Conservation (phyloP, 2,888 invertebrate species). For the Eustalomyia histrio region DNA sequence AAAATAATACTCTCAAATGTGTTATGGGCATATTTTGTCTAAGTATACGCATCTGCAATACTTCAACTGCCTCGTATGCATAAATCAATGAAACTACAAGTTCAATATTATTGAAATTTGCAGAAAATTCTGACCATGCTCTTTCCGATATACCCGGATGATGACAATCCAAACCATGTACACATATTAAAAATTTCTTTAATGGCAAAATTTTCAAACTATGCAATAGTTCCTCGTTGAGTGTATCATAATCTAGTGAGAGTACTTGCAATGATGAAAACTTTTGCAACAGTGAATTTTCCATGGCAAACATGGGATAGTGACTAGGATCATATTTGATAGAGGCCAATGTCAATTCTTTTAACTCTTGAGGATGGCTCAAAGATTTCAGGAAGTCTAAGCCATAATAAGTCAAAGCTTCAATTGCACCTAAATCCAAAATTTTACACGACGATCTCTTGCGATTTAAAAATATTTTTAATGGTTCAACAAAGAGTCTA, state of each 20-base stretch:
- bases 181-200: constrained; percentile 84
- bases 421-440: constrained; percentile 78
- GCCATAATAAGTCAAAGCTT: constrained; percentile 77
- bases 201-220: constrained; percentile 79
- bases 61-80: constrained; percentile 84
- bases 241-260: constrained; percentile 78
- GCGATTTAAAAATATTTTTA: constrained; percentile 77
- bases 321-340: constrained; percentile 87
- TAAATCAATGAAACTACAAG: constrained; percentile 81
- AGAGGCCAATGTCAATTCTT: constrained; percentile 85
- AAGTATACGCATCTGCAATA: constrained; percentile 83
- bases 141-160: constrained; percentile 84
- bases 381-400: constrained; percentile 77
- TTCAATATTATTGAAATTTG: constrained; percentile 75
- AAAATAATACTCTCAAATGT: constrained; percentile 87
- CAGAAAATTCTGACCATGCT: constrained; percentile 83
- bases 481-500: constrained; percentile 78
- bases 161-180: constrained; percentile 84
- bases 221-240: constrained; percentile 77
- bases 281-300: constrained; percentile 82
- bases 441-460: constrained; percentile 74
- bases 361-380: constrained; percentile 81
- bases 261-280: constrained; percentile 82
- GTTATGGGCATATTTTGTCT: constrained; percentile 86
- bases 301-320: constrained; percentile 81